Evolutionary conservation across 1,140 invertebrate species (phyloP), one percentile per base, ranked within the genome.

Genomic region (Papilio polytes): DNA sequence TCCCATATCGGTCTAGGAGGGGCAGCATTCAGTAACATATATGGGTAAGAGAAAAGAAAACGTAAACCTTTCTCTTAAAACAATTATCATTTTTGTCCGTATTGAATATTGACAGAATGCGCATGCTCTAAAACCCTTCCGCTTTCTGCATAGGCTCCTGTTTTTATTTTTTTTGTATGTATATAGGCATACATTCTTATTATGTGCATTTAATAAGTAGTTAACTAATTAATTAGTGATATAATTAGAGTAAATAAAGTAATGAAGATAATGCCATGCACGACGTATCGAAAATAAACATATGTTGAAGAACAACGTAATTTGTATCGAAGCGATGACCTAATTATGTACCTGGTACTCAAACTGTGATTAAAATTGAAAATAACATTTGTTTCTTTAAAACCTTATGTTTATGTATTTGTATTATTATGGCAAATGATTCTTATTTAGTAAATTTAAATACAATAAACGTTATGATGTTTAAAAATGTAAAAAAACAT

Each of bases 1-100:
- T 97, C 96, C 0, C 92, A 95, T 78, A 77, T 97, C 18, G 95
- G 96, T 0, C 83, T 96, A 7, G 96, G 96, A 44, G 95, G 95
- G 3, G 96, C 95, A 18, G 93, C 95, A 36, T 96, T 96, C 79
- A 95, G 91, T 82, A 89, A 94, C 81, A 93, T 96, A 70, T 96
- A 96, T 89, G 96, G 95, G 96, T 96, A 95, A 89, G 90, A 13
- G 10, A 59, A 77, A 77, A 53, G 18, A 18, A 44, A 73, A 73
- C 13, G 18, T 31, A 46, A 18, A 20, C 0, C 26, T 90, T 80
- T 46, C 56, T 26, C 26, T 63, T 63, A 20, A 20, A 56, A 56
- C 56, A 31, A 63, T 10, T 66, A 31, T 15, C 10, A 31, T 66
- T 66, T 66, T 66, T 77, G 13, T 81, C 44, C 76, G 36, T 78